Evolutionary conservation across 2,888 invertebrate species (phyloP), one percentile per base, ranked within the genome.

Genomic region (Orthosia incerta): DNA sequence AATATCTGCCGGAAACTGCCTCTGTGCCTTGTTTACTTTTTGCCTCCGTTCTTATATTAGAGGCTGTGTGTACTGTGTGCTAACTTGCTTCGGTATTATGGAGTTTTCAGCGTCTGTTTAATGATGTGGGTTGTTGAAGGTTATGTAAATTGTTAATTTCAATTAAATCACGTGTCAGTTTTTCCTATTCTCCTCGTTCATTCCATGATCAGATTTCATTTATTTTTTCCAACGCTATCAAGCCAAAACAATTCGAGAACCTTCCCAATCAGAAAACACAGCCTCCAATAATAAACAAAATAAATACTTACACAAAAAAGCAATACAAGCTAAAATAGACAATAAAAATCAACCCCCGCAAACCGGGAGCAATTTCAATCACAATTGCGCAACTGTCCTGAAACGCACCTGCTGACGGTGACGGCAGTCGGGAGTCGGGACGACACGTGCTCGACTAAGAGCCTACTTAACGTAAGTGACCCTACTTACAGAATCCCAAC

Each of bases 391-490:
- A 83, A 85, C 88, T 84, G 80, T 85, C 79, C 88, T 84, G 89
- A 87, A 86, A 88, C 93, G 91, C 95, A 96, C 95, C 95, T 96
- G 95, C 92, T 91, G 92, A 93, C 93, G 92, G 89, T 89, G 87
- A 87, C 89, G 39, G 7, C 39, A 39, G 39, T 9, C 39, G 39
- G 39, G 39, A 39, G 39, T 39, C 39, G 89, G 86, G 87, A 83
- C 87, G 85, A 92, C 95, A 95, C 95, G 95, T 94, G 93, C 95
- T 90, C 89, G 81, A 86, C 93, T 94, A 95, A 96, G 93, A 94
- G 94, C 90, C 94, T 94, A 95, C 95, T 96, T 96, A 96, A 94
- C 94, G 91, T 94, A 94, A 96, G 95, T 95, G 95, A 95, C 95
- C 94, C 94, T 93, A 92, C 94, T 94, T 93, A 89, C 89, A 88